A percentile compares a stretch with the other conserved stretches of the same genome.
phyloP scores from a whole-genome alignment of 2,888 invertebrate genomes.

The Cryptus armator region DNA sequence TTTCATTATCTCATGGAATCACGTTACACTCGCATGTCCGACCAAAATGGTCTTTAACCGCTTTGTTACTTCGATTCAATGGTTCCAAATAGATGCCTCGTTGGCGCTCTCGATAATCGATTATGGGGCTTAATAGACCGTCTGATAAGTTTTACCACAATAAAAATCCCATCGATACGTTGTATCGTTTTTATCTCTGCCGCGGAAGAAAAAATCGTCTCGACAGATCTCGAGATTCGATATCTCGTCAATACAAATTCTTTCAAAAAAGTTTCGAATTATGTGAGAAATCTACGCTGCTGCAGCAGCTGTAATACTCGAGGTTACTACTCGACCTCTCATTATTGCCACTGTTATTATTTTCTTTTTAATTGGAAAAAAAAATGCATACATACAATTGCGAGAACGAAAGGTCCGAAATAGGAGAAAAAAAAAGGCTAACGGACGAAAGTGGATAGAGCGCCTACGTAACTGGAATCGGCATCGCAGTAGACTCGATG shows the following conservation, averaged over 20 bases:
- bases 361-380: neutral
- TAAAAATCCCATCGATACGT: too few species aligned
- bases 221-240: neutral
- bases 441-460: neutral
- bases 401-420: neutral
- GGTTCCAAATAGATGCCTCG: neutral
- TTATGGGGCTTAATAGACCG: neutral
- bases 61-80: neutral
- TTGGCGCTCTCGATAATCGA: neutral
- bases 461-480: neutral
- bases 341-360: neutral
- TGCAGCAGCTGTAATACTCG: neutral
- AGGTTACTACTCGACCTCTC: neutral
- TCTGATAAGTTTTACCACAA: neutral
- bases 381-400: neutral
- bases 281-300: neutral
- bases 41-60: neutral
- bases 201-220: too few species aligned
- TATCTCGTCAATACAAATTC: conserved; percentile 2
- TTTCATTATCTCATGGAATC: neutral
- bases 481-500: conserved; percentile 1
- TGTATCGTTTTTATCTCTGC: too few species aligned
- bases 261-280: neutral
- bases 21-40: conserved; percentile 1
- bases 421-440: neutral